A percentile compares a stretch with the other conserved stretches of the same genome.
Evolutionary conservation across 2,888 invertebrate genomes (phyloP).

Genomic region (Lithophane semibrunnea): DNA sequence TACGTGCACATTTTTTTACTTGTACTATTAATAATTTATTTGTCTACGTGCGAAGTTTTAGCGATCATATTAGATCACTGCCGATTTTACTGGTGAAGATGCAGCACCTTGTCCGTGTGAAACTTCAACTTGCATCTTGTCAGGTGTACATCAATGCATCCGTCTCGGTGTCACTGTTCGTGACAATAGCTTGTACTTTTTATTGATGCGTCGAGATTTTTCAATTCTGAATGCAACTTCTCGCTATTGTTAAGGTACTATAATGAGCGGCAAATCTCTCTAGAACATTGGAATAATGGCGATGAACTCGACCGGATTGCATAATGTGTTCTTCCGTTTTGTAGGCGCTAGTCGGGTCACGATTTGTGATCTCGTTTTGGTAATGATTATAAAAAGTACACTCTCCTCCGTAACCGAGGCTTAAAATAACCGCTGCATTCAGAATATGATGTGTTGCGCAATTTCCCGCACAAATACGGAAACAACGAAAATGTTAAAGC

Average conservation of each 20-base stretch:
- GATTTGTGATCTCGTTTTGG: conserved; percentile 60
- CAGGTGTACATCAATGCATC: conserved; percentile 20
- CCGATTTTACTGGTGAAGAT: conserved; percentile 2
- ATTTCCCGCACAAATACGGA: conserved; percentile 46
- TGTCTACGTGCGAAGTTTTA: neutral
- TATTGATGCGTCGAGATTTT: conserved; percentile 53
- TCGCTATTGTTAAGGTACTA: conserved; percentile 59
- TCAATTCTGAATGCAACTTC: conserved; percentile 53
- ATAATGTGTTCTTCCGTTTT: conserved; percentile 65
- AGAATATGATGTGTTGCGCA: conserved; percentile 40
- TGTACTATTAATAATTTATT: neutral
- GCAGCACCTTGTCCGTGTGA: conserved; percentile 12
- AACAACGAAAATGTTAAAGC: conserved; percentile 23
- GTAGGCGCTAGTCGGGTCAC: conserved; percentile 58
- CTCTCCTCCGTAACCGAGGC: conserved; percentile 20
- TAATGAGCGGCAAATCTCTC: conserved; percentile 63
- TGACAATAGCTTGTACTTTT: conserved; percentile 64
- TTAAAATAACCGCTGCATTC: conserved; percentile 43
- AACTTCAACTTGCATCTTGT: conserved; percentile 17
- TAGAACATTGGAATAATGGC: conserved; percentile 53
- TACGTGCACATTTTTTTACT: neutral
- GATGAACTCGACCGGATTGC: conserved; percentile 65
- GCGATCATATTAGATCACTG: neutral
- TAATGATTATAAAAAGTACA: conserved; percentile 48
- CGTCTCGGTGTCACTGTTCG: conserved; percentile 34